Evolutionary conservation across 2,797 vertebrate genomes (phyloP), one percentile per base, ranked within the genome.

Genomic region (Myiotriccus ornatus): DNA sequence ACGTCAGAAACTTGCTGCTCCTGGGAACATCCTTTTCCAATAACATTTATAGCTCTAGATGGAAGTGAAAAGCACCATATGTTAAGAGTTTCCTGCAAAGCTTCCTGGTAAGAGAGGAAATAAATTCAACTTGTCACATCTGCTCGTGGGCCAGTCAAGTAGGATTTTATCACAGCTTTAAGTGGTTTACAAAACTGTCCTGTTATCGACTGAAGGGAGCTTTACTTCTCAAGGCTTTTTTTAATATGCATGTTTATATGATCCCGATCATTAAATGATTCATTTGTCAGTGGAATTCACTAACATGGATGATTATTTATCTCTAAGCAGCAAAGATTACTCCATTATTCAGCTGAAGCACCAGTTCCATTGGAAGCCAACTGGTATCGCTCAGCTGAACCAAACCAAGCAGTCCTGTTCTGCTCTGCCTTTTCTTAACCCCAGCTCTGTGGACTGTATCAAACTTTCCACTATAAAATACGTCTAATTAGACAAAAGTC

Each of bases 41-140:
- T 98, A 98, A 98, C 98, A 98, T 98, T 98, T 98, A 98, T 97
- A 98, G 97, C 96, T 97, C 96, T 97, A 98, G 97, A 98, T 98
- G 97, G 98, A 98, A 98, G 96, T 95, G 94, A 97, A 98, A 98
- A 98, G 98, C 97, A 96, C 98, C 98, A 98, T 98, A 99, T 99
- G 98, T 98, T 99, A 98, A 97, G 97, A 98, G 98, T 98, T 98
- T 98, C 98, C 98, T 98, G 98, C 97, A 98, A 98, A 98, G 98
- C 98, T 98, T 98, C 98, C 98, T 98, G 97, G 98, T 98, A 98
- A 98, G 97, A 97, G 96, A 98, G 98, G 98, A 98, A 98, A 99
- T 99, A 98, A 98, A 99, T 99, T 99, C 98, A 98, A 98, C 98
- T 98, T 98, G 98, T 99, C 99, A 99, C 98, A 99, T 98, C 98